Conservation (phyloP, 1,140 invertebrate genomes). For the Panonychus citri region DNA sequence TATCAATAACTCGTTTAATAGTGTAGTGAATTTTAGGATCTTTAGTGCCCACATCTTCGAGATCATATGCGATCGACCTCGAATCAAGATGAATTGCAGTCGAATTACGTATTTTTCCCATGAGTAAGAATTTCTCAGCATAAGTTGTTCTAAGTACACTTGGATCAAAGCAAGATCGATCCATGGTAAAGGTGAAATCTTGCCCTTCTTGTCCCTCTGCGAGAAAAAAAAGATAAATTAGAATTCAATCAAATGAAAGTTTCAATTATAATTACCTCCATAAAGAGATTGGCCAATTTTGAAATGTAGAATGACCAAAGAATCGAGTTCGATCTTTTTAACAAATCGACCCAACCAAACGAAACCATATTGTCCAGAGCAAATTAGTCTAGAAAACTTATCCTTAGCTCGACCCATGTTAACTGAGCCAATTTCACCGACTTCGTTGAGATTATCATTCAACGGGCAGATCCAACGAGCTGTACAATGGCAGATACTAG, state of each 20-base stretch:
- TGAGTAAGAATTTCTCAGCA: not conserved
- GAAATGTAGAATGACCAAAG: not conserved
- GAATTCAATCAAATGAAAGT: not conserved
- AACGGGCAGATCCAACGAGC: not conserved
- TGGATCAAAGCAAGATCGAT: not conserved
- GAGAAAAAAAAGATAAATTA: not conserved
- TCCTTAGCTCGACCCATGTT: not conserved
- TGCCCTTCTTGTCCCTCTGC: not conserved
- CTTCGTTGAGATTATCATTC: not conserved
- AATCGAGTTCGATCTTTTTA: not conserved
- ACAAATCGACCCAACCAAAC: constrained; percentile 1
- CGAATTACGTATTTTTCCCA: too few species aligned
- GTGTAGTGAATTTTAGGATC: too few species aligned
- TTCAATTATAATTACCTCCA: constrained; percentile 1
- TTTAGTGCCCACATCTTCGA: too few species aligned
- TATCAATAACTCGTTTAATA: too few species aligned
- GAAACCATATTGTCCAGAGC: constrained; percentile 4
- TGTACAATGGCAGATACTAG: constrained; percentile 4
- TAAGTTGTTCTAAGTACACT: not conserved
- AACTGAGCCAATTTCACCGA: constrained; percentile 1
- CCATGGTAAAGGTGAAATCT: not conserved
- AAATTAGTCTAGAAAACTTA: constrained; percentile 3
- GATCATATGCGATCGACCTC: too few species aligned
- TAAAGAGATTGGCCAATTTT: not conserved
- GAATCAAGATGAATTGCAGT: too few species aligned